Percentiles rank a stretch among this genome's conserved stretches.
phyloP scores from a whole-genome alignment of 2,888 invertebrate species.

The Cactoblastis cactorum region DNA sequence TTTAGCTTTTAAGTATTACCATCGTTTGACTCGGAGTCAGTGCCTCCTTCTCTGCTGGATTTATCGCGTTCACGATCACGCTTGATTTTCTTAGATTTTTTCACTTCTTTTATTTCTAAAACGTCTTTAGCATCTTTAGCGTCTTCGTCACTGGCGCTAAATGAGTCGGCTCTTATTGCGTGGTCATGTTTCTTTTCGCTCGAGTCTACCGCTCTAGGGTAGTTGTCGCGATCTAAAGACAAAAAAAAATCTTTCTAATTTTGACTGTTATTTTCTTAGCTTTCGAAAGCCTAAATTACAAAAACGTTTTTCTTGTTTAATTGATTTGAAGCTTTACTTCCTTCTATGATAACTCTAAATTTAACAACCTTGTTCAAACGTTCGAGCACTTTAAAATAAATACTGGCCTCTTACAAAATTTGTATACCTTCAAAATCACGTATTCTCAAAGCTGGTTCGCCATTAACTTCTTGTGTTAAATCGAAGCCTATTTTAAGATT shows the following conservation, averaged over 20 bases:
- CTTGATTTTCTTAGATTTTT: slow-evolving; percentile 25
- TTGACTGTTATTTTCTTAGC: no score
- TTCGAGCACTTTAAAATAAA: no score
- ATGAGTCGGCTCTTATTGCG: slow-evolving; percentile 30
- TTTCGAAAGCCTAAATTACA: no score
- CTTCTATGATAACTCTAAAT: no score
- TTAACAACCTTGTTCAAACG: no score
- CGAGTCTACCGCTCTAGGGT: slow-evolving; percentile 26
- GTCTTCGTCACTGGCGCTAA: slow-evolving; percentile 30
- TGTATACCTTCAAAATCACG: slow-evolving; percentile 47
- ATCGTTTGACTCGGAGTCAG: background rate
- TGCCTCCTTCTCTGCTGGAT: background rate
- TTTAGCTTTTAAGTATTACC: background rate
- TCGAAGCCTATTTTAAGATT: slow-evolving; percentile 57
- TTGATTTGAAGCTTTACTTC: no score
- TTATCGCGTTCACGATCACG: slow-evolving; percentile 21
- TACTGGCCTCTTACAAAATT: background rate
- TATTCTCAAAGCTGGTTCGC: slow-evolving; percentile 42
- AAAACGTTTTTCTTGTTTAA: no score
- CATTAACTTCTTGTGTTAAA: slow-evolving; percentile 46
- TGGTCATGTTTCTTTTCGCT: slow-evolving; percentile 20
- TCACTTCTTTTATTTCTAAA: slow-evolving; percentile 8
- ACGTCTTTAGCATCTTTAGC: background rate
- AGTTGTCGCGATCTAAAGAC: slow-evolving; percentile 20
- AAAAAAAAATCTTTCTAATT: no score